Evolutionary conservation across 2,888 invertebrate species (phyloP).

Genomic region (Allygus modestus): DNA sequence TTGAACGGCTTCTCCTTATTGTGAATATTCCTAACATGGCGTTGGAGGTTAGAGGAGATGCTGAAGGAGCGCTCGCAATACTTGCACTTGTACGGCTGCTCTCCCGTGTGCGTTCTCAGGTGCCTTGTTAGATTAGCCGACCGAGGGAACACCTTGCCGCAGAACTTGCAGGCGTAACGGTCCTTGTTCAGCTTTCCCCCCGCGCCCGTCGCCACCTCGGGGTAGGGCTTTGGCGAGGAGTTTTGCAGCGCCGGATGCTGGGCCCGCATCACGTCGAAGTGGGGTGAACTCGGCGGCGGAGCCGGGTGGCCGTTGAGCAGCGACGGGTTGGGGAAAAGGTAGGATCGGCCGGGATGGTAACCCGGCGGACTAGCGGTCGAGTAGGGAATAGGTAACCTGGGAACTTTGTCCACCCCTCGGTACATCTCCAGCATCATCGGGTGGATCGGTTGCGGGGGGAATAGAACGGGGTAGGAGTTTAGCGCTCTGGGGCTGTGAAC

Average conservation of each 20-base stretch:
- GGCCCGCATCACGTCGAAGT: conserved; percentile 77
- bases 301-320: conserved; percentile 74
- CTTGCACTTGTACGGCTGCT: conserved; percentile 98
- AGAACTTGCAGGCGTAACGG: conserved; percentile 98
- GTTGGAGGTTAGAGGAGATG: conserved; percentile 98
- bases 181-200: conserved; percentile 85
- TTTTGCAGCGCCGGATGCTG: conserved; percentile 69
- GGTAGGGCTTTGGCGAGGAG: conserved; percentile 52
- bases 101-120: conserved; percentile 98
- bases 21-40: conserved; percentile 99
- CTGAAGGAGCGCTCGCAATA: conserved; percentile 99
- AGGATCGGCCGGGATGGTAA: conserved; percentile 73
- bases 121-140: conserved; percentile 98
- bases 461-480: conserved; percentile 75
- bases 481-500: conserved; percentile 71
- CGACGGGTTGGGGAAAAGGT: conserved; percentile 75
- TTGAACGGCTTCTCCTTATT: conserved; percentile 99
- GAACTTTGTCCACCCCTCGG: conserved; percentile 78
- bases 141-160: conserved; percentile 97
- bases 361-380: conserved; percentile 75
- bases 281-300: conserved; percentile 76
- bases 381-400: conserved; percentile 80
- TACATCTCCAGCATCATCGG: conserved; percentile 86
- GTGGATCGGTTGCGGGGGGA: conserved; percentile 81
- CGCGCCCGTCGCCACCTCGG: conserved; percentile 74